Conservation (phyloP, 1,140 invertebrate species). For the Sminthurides bifidus region DNA sequence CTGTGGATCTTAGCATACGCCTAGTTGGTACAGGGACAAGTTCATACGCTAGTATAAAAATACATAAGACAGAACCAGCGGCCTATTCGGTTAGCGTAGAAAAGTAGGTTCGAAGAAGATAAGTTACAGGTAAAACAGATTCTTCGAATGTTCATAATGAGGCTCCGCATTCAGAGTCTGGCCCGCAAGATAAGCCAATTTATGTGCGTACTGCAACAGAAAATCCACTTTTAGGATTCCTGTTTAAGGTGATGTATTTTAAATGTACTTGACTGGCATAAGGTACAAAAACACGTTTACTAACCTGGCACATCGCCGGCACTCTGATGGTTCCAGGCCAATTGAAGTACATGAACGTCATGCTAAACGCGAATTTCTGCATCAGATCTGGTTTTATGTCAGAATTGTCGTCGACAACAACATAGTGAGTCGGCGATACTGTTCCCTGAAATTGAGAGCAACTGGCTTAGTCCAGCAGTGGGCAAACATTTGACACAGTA, state of each 20-base stretch:
- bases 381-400: slow-evolving; percentile 65
- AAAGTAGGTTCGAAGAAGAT: no score
- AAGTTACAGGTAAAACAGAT: no score
- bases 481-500: no score
- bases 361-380: slow-evolving; percentile 73
- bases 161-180: slow-evolving; percentile 52
- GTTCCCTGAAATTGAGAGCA: slow-evolving; percentile 26
- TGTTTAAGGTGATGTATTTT: no score
- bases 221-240: neutral
- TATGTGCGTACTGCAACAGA: slow-evolving; percentile 63
- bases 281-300: neutral
- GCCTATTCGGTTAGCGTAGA: no score
- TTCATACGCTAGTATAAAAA: no score
- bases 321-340: slow-evolving; percentile 85
- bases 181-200: slow-evolving; percentile 64
- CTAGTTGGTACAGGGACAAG: no score
- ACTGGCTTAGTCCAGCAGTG: no score
- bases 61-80: no score
- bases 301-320: slow-evolving; percentile 72
- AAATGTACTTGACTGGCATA: no score
- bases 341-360: slow-evolving; percentile 90
- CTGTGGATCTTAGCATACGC: no score
- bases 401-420: slow-evolving; percentile 62
- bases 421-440: slow-evolving; percentile 68
- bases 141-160: no score